Base-by-base conservation (phyloP, 2,113 vertebrate genomes). In the Chloropsis cyanopogon region DNA sequence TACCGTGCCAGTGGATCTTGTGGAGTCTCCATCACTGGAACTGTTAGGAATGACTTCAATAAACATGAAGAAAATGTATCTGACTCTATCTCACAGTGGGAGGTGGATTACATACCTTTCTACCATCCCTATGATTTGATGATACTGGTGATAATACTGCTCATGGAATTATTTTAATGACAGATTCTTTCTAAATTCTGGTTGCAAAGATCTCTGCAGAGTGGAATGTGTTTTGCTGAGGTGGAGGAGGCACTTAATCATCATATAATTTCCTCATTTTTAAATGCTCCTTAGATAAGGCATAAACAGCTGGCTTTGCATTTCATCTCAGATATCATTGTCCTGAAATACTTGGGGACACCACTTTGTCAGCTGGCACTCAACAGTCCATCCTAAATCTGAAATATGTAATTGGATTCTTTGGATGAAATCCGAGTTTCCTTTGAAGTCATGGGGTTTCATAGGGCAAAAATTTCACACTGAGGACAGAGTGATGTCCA, bases 351-450 rank as follows among this genome's bases (percentile, higher is more conserved):
- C 83, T 77, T 88, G 72, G 61, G 83, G 65, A 81, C 93, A 88
- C 86, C 56, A 95, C 49, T 84, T 87, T 93, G 93, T 96, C 88
- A 95, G 93, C 92, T 96, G 96, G 92, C 86, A 61, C 76, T 92
- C 88, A 82, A 82, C 80, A 88, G 68, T 59, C 85, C 72, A 31
- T 88, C 86, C 93, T 94, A 92, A 93, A 95, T 92, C 84, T 92
- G 95, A 94, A 94, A 93, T 78, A 61, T 0, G 73, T 95, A 93
- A 92, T 94, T 81, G 85, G 92, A 96, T 97, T 96, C 94, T 86
- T 81, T 5, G 31, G 77, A 64, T 93, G 95, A 96, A 95, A 95
- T 93, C 52, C 0, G 9, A 96, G 72, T 92, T 64, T 82, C 68
- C 69, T 95, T 93, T 95, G 94, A 96, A 96, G 92, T 94, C 90